Conservation (phyloP, 1,140 invertebrate species). For the Homarus americanus region DNA sequence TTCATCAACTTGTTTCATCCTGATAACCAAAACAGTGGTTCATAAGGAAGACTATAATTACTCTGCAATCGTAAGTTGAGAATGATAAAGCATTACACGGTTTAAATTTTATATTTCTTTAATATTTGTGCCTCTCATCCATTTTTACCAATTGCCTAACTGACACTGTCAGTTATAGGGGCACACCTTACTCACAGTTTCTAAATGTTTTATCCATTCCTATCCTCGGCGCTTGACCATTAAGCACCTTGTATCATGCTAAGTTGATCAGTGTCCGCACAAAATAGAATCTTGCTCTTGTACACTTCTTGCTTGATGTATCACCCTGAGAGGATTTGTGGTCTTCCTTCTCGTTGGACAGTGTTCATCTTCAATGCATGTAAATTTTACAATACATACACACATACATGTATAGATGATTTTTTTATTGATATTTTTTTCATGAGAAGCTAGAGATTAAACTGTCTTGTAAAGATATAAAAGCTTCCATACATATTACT, state of each 20-base stretch:
- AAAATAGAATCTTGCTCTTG: neutral
- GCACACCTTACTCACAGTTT: neutral
- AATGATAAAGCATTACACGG: neutral
- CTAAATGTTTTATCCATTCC: neutral
- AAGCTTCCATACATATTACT: neutral
- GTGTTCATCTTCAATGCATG: constrained; percentile 3
- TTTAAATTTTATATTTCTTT: neutral
- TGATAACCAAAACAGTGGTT: constrained; percentile 18
- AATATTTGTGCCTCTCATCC: neutral
- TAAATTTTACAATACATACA: neutral
- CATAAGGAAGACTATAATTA: constrained; percentile 9
- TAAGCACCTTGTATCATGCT: constrained; percentile 3
- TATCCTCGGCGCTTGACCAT: neutral
- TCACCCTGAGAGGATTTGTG: neutral
- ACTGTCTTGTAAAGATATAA: neutral
- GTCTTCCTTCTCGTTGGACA: neutral
- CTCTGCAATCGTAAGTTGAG: neutral
- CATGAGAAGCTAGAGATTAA: neutral
- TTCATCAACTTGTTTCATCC: constrained; percentile 8
- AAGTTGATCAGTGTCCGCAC: neutral
- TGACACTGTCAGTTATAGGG: neutral
- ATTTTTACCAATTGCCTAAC: neutral
- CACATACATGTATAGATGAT: neutral
- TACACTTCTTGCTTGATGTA: neutral
- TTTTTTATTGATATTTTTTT: neutral